A percentile compares a stretch with the other conserved stretches of the same genome.
Evolutionary conservation across 2,113 vertebrate genomes (phyloP).

Genomic region (Marcusenius ussheri): DNA sequence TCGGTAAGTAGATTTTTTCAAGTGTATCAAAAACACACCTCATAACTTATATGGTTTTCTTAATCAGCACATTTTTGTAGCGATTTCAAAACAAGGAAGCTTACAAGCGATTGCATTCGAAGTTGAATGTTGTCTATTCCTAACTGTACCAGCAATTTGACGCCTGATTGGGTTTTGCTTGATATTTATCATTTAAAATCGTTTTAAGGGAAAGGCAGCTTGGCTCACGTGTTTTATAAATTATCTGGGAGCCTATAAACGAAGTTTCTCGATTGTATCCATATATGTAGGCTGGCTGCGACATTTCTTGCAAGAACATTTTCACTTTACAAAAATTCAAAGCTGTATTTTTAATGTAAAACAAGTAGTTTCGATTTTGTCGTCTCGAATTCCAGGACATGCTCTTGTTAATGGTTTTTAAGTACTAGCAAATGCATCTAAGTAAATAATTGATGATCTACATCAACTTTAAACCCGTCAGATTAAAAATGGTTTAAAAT

Average conservation of each 20-base stretch:
- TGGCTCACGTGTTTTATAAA: too few species aligned
- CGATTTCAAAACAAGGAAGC: not conserved
- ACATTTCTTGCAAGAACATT: not conserved
- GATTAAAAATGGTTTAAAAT: not conserved
- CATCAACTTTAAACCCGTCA: not conserved
- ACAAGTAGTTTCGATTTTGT: not conserved
- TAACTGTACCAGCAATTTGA: not conserved
- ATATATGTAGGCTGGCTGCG: not conserved
- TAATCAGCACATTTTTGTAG: not conserved
- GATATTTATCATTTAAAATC: not conserved
- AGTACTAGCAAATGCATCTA: not conserved
- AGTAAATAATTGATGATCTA: not conserved
- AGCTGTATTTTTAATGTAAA: not conserved
- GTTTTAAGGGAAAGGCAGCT: not conserved
- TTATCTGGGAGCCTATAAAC: too few species aligned
- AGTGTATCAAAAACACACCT: not conserved
- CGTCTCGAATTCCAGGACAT: not conserved
- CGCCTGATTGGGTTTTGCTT: not conserved
- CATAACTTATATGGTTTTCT: not conserved
- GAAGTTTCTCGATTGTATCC: not conserved
- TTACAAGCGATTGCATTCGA: not conserved
- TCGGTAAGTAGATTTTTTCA: conserved; percentile 1
- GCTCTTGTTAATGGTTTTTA: not conserved
- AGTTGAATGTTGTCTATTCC: not conserved
- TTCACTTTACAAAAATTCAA: not conserved